Percentiles rank a stretch among this genome's conserved stretches.
Conservation (phyloP, 2,113 vertebrate species). For the Pandion haliaetus region DNA sequence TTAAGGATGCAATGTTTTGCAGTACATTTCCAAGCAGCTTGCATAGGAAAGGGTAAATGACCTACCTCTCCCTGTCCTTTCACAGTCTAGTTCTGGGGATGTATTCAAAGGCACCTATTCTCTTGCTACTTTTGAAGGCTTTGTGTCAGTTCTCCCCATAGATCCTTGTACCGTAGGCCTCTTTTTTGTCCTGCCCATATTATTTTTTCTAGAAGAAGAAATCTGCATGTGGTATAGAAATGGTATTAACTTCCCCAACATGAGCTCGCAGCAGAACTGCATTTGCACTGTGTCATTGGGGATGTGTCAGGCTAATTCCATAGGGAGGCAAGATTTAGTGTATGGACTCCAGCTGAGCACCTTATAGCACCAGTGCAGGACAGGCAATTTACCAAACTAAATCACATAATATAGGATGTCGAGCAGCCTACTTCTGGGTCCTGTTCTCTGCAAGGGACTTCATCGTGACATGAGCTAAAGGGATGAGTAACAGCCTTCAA, state of each 20-base stretch:
- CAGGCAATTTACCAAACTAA: slow-evolving; percentile 57
- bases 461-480: background rate
- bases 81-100: background rate
- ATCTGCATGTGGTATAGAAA: slow-evolving; percentile 18
- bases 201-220: background rate
- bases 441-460: slow-evolving; percentile 32
- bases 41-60: background rate
- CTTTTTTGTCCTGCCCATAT: background rate
- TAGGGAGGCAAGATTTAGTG: background rate
- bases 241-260: background rate
- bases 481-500: slow-evolving; percentile 30
- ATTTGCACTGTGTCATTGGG: background rate
- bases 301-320: background rate
- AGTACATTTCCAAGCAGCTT: background rate
- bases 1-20: background rate
- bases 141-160: background rate
- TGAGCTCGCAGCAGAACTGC: background rate
- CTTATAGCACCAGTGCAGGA: background rate
- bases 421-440: slow-evolving; percentile 17
- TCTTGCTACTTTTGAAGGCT: background rate
- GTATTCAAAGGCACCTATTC: background rate
- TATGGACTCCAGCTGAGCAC: background rate
- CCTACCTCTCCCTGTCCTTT: slow-evolving; percentile 31
- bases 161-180: background rate
- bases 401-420: slow-evolving; percentile 21